Evolutionary conservation across 2,113 vertebrate species (phyloP), one percentile per base, ranked within the genome.

Genomic region (Phrynocephalus versicolor): DNA sequence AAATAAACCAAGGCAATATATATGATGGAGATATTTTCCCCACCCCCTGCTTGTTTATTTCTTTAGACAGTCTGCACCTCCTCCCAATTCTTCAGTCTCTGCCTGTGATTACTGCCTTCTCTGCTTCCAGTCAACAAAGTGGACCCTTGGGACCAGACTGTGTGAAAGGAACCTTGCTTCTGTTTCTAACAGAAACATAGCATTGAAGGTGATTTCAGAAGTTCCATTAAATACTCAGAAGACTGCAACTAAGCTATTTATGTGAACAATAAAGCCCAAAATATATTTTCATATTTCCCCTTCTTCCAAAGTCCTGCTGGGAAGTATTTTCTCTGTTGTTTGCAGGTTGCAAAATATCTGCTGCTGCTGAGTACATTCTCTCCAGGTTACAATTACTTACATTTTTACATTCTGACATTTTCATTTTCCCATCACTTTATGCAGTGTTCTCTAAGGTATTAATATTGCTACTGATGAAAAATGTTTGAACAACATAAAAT

Each of bases 161-260:
- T 21, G 23, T 25, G 65, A 7, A 70, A 35, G 41, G 57, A 71
- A 25, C 19, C 19, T 58, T 71, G n/a, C 39, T 27, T 64, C 71
- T 62, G 25, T 62, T 45, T 64, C 33, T 23, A 64, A 75, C 18
- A 74, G 71, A 45, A 33, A 23, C 37, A 13, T 37, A 19, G 57
- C 19, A 33, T 21, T 45, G 37, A 37, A 64, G 58, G 30, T 23
- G 27, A 21, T 62, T 83, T 64, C 27, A 75, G n/a, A 83, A 64
- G 9, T 72, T 45, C 37, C 58, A 75, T 83, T 74, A 62, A 83
- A 64, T 25, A 83, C 35, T 74, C 81, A 83, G 62, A 83, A 83
- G 69, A 62, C 51, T 39, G 25, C 33, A 73, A n/a, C 70, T 9
- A 64, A 45, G 37, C 45, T 75, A 64, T 83, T 83, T 64, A 21